Base-by-base conservation (phyloP, 2,113 vertebrate genomes). In the Pithys albifrons region DNA sequence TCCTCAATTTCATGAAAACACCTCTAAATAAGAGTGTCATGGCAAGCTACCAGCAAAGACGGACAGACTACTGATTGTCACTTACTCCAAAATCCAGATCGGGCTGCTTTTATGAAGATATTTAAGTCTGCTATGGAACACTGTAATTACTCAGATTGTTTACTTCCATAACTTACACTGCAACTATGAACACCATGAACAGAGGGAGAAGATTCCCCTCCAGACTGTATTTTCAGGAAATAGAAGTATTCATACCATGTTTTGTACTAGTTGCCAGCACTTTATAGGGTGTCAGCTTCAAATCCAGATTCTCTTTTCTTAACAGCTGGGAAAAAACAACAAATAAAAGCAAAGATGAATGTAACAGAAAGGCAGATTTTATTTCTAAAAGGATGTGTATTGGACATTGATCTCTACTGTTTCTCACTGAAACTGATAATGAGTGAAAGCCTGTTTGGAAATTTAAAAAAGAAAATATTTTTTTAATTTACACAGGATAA, bases 201-300 rank as follows among this genome's bases (percentile, higher is more conserved):
- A 43, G 2, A 39, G 3, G 12, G 3, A 59, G 13, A 8, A 64
- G 46, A 66, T 29, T 62, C 6, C 9, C 19, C 17, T 31, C 48
- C 48, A 37, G 16, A 46, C 2, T 14, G 3, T 15, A 52, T 31
- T 70, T 79, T 37, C 28, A 43, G 7, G 22, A 85, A 93, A 75
- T 10, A 25, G 7, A 83, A 18, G 4, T 58, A 74, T 37, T 78
- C 98, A 97, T 96, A 99, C 99, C 99, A 28, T 99, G 99, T 62
- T 99, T 99, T 24, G 99, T 99, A 98, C 99, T 99, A 19, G 99
- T 99, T 90, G 99, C 99, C 93, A 99, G 97, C 16, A 99, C 99
- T 97, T 99, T 99, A 95, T 99, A 99, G 6, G 99, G 99, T 2
- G 99, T 99, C 96, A 99, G 94, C 93, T 99, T 99, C 96, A 99